Base-by-base conservation (phyloP, 2,797 vertebrate species). In the Fundulus diaphanus region DNA sequence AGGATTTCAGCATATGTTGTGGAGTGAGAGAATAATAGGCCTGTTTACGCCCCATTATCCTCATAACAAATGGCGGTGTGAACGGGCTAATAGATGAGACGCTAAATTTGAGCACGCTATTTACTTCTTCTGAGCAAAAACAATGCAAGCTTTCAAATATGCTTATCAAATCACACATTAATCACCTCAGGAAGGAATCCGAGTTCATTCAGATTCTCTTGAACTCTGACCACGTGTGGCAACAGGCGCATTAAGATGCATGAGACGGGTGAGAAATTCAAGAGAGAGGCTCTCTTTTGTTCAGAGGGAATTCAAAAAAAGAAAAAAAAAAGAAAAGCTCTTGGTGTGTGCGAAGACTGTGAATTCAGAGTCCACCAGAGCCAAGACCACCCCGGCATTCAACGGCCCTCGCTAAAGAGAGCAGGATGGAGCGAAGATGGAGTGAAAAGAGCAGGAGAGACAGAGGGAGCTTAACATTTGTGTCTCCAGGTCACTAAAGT, bases 21-120 rank as follows among this genome's bases (percentile, higher is more conserved):
- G 88, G 87, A 91, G 93, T 77, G 88, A 85, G 88, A 92, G 93
- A 94, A 90, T 94, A 95, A 94, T 94, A 90, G 91, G 87, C 91
- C 89, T 91, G 89, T 93, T 94, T 94, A 94, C 82, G 92, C 90
- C 89, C 92, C 94, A 95, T 95, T 95, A 94, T 95, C 94, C 93
- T 88, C 92, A 92, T 94, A 93, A 93, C 91, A 93, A 94, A 95
- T 95, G 94, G 92, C 91, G 90, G 82, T 75, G 87, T 84, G 92
- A 85, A 88, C 29, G n/a, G 86, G 91, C 89, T 93, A 93, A 92
- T 91, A 90, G 85, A 93, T 88, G 89, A 91, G 91, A 85, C 79
- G 82, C 84, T 87, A 87, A 91, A 91, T 91, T 85, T 92, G 89
- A 90, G 83, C 87, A 49, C 81, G 93, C 92, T 92, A 93, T 94